These are phyloP conservation scores for Elachura formosa DNA, from an alignment of 2,113 vertebrate species.

Conservation along the genomic window DNA sequence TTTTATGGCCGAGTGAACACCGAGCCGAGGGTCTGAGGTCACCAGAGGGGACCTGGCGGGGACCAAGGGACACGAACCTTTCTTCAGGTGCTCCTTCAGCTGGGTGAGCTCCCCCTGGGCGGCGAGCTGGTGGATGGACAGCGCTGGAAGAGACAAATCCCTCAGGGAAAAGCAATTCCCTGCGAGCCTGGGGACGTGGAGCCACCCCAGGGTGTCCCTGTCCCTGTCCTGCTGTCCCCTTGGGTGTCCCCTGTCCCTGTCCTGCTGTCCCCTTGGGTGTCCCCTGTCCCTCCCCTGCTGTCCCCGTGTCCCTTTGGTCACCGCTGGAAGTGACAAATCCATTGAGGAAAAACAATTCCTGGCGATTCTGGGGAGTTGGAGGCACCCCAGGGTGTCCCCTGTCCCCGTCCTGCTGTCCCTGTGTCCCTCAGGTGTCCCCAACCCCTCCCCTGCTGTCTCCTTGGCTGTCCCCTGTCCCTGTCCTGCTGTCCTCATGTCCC, in stretches of 20 bases:
- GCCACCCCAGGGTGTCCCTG: too few relatives aligned
- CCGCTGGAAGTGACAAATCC: too few relatives aligned
- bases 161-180: not conserved
- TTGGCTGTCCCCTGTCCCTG: too few relatives aligned
- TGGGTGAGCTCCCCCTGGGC: conserved; percentile 90
- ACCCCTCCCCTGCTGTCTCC: not conserved
- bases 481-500: too few relatives aligned
- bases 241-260: too few relatives aligned
- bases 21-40: fast-evolving
- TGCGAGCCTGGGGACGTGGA: too few relatives aligned
- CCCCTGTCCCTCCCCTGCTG: not conserved
- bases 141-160: conserved; percentile 51
- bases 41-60: not conserved
- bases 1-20: fast-evolving
- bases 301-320: too few relatives aligned
- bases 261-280: not conserved
- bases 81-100: conserved; percentile 80
- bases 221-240: too few relatives aligned
- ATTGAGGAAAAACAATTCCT: too few relatives aligned
- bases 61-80: conserved; percentile 59
- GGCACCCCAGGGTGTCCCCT: not conserved
- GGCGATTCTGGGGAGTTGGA: too few relatives aligned
- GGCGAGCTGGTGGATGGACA: conserved; percentile 93
- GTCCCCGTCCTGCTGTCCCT: not conserved
- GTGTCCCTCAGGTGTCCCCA: too few relatives aligned